These are phyloP conservation scores for Aurelia aurita complex sp. Pacific DNA, from an alignment of 30 jellyfish, hydroid and myxozoan genomes.

Conservation along the genomic window DNA sequence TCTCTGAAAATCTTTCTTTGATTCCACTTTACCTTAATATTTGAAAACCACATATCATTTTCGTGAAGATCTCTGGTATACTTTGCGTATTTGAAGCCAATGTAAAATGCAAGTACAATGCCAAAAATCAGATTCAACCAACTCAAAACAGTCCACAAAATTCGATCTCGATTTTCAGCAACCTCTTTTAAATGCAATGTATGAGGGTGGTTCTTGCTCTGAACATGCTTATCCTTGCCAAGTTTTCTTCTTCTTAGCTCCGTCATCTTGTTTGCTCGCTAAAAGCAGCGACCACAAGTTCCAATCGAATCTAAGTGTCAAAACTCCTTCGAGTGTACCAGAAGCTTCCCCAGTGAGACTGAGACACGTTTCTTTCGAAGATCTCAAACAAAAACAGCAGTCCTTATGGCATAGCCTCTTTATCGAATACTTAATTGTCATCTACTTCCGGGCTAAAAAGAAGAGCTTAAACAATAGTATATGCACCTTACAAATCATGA, in stretches of 20 bases:
- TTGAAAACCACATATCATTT: constrained; percentile 98
- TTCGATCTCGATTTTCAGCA: constrained; percentile 50
- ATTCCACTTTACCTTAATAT: constrained; percentile 69
- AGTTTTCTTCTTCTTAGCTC: constrained; percentile 72
- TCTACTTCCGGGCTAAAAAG: too few species aligned
- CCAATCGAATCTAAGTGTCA: not conserved
- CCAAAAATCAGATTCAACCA: constrained; percentile 64
- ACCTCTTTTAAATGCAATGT: constrained; percentile 39
- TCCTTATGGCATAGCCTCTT: constrained; percentile 6
- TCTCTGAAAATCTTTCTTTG: too few species aligned
- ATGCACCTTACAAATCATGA: not conserved
- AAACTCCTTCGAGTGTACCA: not conserved
- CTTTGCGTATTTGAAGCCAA: constrained; percentile 72
- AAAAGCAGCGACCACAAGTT: not conserved
- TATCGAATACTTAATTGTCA: not conserved
- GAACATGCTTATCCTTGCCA: constrained; percentile 65
- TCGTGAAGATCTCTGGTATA: constrained; percentile 82
- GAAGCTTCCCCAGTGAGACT: not conserved
- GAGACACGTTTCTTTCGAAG: constrained; percentile 22
- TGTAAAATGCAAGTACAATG: constrained; percentile 62
- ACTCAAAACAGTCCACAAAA: constrained; percentile 42
- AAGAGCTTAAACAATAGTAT: too few species aligned
- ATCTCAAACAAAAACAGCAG: not conserved
- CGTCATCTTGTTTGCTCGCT: constrained; percentile 22
- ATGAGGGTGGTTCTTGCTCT: constrained; percentile 61